phyloP scores from a whole-genome alignment of 2,113 vertebrate genomes.

The Dicentrarchus labrax region DNA sequence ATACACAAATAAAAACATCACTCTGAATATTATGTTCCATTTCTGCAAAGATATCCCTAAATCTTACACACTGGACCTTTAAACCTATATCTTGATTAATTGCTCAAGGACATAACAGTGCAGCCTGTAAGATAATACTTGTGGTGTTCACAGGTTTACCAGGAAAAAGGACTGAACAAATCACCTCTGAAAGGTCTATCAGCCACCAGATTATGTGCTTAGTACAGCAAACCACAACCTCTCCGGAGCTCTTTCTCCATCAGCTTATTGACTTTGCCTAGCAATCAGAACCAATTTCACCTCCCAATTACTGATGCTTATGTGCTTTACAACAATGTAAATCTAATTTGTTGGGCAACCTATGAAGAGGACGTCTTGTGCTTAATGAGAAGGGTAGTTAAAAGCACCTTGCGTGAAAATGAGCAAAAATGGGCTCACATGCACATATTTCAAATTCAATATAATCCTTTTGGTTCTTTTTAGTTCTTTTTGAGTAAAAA shows the following conservation, averaged over 20 bases:
- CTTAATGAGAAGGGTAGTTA: conserved; percentile 43
- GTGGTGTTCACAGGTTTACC: conserved; percentile 43
- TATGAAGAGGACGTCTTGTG: conserved; percentile 11
- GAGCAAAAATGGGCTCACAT: background rate
- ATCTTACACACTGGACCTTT: no score
- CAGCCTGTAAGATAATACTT: conserved; percentile 19
- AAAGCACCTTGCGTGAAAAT: conserved; percentile 30
- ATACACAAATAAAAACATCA: no score
- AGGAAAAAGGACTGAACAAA: conserved; percentile 67
- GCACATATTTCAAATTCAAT: background rate
- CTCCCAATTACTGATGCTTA: conserved; percentile 71
- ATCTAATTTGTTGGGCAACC: conserved; percentile 42
- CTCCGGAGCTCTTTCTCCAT: conserved; percentile 56
- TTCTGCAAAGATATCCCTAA: no score
- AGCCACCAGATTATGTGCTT: conserved; percentile 70
- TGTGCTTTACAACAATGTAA: conserved; percentile 48
- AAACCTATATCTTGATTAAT: conserved; percentile 23
- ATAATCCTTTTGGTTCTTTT: background rate
- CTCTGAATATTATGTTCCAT: no score
- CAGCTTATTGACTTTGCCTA: conserved; percentile 74
- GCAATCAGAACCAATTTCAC: conserved; percentile 74
- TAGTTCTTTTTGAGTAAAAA: conserved; percentile 1
- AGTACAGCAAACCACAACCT: conserved; percentile 69
- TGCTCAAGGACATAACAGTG: conserved; percentile 12
- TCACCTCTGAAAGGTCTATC: conserved; percentile 76